A percentile compares a stretch with the other conserved stretches of the same genome.
These are phyloP conservation scores for Petrolisthes manimaculis DNA, from an alignment of 2,888 invertebrate species.

Conservation along the genomic window DNA sequence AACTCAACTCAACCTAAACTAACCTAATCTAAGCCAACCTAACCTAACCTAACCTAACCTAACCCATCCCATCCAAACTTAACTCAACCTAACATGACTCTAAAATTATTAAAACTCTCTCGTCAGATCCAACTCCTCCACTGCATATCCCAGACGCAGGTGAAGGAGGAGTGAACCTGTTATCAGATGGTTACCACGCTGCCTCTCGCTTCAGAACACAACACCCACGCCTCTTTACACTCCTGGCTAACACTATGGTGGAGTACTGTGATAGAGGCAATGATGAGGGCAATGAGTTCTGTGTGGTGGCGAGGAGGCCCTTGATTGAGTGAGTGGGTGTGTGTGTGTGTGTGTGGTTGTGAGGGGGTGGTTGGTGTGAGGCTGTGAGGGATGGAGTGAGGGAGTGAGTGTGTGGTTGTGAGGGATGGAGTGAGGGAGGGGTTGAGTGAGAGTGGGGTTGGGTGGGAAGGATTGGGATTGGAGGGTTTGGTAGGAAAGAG, in stretches of 20 bases:
- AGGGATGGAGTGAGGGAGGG: no score
- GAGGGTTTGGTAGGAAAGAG: no score
- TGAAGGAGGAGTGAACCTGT: background rate
- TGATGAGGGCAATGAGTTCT: conserved; percentile 2
- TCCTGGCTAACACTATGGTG: background rate
- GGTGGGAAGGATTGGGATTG: no score
- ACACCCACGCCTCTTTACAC: background rate
- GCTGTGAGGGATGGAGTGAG: no score
- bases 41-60: no score
- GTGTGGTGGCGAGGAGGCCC: background rate
- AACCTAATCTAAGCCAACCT: no score
- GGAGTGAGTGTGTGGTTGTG: background rate
- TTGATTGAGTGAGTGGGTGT: background rate
- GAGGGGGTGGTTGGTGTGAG: no score
- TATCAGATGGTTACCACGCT: background rate
- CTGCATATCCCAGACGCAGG: conserved; percentile 5
- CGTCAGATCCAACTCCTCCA: conserved; percentile 9
- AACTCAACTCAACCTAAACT: no score
- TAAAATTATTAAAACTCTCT: no score
- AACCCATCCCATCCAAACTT: no score
- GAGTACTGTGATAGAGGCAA: conserved; percentile 2
- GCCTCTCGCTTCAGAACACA: background rate
- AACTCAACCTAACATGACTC: no score
- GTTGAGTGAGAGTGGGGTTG: no score
- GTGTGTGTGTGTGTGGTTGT: background rate